Evolutionary conservation across 2,113 vertebrate genomes (phyloP), one percentile per base, ranked within the genome.

Genomic region (Rhabdomys dilectus): DNA sequence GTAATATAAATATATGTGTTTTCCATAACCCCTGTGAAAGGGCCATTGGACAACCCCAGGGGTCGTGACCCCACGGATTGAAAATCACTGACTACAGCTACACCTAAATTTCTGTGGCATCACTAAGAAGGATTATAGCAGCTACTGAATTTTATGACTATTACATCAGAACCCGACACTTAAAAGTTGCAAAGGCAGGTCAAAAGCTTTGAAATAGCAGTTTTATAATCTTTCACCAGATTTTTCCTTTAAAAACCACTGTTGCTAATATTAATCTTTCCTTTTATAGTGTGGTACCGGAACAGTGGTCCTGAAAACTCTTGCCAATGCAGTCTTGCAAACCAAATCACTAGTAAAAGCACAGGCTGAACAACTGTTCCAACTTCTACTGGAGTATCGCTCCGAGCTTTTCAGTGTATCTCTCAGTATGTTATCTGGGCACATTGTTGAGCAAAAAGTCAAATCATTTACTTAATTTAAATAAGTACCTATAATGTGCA

Each of bases 131-230:
- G 99, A 87, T 97, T 99, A 58, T 96, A 97, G 36, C 95, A 98
- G 58, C 98, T 99, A 0, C 97, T 99, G 96, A 95, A 96, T 7
- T 99, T 99, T 94, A 98, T 99, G 98, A 95, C 96, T 11, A 82
- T 97, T 64, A 98, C 98, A 0, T 98, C 99, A 0, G 92, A 98
- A 48, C 89, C 98, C 2, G 97, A 98, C 13, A 96, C 98, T 96
- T 99, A 98, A 87, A 98, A 95, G 76, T 97, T 99, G 58, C 99
- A 99, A 92, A 99, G 99, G 97, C 98, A 99, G 98, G 99, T 99
- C 97, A 82, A 98, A 89, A 75, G 8, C 31, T 22, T 29, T n/a
- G 29, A 7, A 76, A 0, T 45, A 64, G 58, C 48, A 45, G 2
- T 26, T 91, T 80, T 80, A 78, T 13, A 91, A 15, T 72, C 64